Percentiles rank a stretch among this genome's conserved stretches.
These are phyloP conservation scores for Drosophila ercepeae DNA, from an alignment of 1,140 invertebrate genomes.

Conservation along the genomic window DNA sequence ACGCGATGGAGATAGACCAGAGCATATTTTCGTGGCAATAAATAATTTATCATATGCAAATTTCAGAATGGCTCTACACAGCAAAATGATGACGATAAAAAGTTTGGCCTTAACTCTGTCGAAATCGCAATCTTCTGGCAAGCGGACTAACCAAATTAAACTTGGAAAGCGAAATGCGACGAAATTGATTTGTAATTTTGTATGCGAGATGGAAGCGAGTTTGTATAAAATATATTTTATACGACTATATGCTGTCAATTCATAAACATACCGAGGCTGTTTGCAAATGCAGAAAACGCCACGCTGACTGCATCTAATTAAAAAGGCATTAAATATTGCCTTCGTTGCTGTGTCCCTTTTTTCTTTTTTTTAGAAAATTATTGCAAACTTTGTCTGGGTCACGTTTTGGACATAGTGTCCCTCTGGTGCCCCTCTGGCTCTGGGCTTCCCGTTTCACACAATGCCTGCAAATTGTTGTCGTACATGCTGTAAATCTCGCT, in stretches of 20 bases:
- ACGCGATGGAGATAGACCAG: constrained; percentile 25
- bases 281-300: constrained; percentile 65
- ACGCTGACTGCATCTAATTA: constrained; percentile 73
- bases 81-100: constrained; percentile 51
- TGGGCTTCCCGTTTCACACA: constrained; percentile 29
- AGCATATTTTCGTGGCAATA: constrained; percentile 78
- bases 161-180: constrained; percentile 69
- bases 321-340: constrained; percentile 72
- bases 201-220: constrained; percentile 76
- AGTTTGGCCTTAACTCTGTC: not conserved
- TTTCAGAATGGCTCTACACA: constrained; percentile 9
- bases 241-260: constrained; percentile 20
- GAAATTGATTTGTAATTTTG: constrained; percentile 81
- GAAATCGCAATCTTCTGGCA: constrained; percentile 42
- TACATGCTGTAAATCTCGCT: constrained; percentile 78
- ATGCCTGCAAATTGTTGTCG: constrained; percentile 73
- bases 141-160: constrained; percentile 72
- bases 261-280: constrained; percentile 17
- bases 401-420: constrained; percentile 59
- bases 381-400: constrained; percentile 75
- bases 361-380: constrained; percentile 41
- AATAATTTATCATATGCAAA: constrained; percentile 82
- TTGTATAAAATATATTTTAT: constrained; percentile 19
- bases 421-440: not conserved
- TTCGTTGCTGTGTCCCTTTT: constrained; percentile 27